These are phyloP conservation scores for Hydriomena furcata DNA, from an alignment of 2,888 invertebrate genomes.

Conservation along the genomic window DNA sequence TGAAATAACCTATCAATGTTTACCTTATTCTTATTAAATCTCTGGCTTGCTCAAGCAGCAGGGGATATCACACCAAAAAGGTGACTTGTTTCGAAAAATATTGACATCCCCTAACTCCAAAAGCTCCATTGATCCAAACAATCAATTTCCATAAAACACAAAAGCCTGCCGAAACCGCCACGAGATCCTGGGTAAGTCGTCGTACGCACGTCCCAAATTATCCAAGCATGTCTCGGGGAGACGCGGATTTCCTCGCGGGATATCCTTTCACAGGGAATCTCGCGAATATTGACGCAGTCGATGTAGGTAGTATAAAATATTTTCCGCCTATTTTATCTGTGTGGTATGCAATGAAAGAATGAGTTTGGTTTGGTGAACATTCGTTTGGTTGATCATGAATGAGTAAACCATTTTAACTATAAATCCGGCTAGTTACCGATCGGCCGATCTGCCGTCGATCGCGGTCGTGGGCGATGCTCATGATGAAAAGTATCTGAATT, in stretches of 20 bases:
- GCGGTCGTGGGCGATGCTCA: no score
- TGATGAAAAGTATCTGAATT: no score
- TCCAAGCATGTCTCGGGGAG: slow-evolving; percentile 22
- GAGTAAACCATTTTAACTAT: no score
- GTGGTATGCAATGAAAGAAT: background rate
- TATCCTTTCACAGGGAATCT: slow-evolving; percentile 20
- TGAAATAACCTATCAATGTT: no score
- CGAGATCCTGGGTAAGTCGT: slow-evolving; percentile 29
- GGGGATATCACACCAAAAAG: background rate
- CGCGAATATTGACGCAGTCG: slow-evolving; percentile 13
- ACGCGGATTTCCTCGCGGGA: slow-evolving; percentile 29
- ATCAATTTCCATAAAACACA: slow-evolving; percentile 32
- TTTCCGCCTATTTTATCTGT: slow-evolving; percentile 13
- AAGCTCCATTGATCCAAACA: slow-evolving; percentile 31
- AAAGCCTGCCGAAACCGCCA: slow-evolving; percentile 28
- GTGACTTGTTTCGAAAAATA: slow-evolving; percentile 18
- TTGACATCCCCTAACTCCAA: slow-evolving; percentile 21
- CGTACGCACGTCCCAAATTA: slow-evolving; percentile 32
- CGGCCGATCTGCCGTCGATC: no score
- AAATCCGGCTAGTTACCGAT: no score
- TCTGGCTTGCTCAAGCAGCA: background rate
- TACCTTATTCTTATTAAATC: no score
- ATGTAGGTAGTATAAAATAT: slow-evolving; percentile 6
- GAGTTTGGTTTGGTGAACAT: background rate
- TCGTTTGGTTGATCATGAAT: slow-evolving; percentile 1